phyloP scores from a whole-genome alignment of 2,888 invertebrate species.

The Gandaritis pyraliata region DNA sequence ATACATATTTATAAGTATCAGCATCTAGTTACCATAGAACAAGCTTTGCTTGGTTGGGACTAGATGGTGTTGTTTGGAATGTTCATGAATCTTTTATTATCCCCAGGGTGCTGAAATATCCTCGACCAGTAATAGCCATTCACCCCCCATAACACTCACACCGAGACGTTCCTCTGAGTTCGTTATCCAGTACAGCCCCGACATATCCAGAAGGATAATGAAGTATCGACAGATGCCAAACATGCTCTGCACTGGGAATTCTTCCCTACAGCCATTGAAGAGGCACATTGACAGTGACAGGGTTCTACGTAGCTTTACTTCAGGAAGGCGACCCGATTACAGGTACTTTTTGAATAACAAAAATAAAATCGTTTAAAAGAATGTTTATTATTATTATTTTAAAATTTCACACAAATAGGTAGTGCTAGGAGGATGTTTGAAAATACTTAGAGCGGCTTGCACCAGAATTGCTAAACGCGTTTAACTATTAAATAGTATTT shows the following conservation, averaged over 20 bases:
- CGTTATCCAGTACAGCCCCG: constrained; percentile 46
- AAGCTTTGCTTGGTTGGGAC: background rate
- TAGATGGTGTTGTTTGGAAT: background rate
- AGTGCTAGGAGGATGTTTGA: too few species aligned
- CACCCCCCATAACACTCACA: constrained; percentile 59
- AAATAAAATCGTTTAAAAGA: too few species aligned
- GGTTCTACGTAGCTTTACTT: constrained; percentile 62
- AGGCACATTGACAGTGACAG: constrained; percentile 50
- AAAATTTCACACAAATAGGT: too few species aligned
- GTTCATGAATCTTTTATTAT: background rate
- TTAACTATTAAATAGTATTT: too few species aligned
- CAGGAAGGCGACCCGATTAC: constrained; percentile 44
- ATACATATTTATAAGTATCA: too few species aligned
- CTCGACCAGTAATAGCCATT: constrained; percentile 53
- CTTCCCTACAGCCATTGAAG: constrained; percentile 23
- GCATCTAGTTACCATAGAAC: too few species aligned
- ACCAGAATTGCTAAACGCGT: too few species aligned
- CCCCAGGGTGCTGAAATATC: constrained; percentile 49
- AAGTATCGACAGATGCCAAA: constrained; percentile 31
- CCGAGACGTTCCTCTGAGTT: constrained; percentile 51
- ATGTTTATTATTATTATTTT: too few species aligned
- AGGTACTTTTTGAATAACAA: constrained; percentile 4
- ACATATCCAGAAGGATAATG: constrained; percentile 33
- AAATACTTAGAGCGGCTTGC: too few species aligned
- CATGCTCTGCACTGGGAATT: constrained; percentile 11